Evolutionary conservation across 2,797 vertebrate species (phyloP).

Genomic region (Oreochromis grahami): DNA sequence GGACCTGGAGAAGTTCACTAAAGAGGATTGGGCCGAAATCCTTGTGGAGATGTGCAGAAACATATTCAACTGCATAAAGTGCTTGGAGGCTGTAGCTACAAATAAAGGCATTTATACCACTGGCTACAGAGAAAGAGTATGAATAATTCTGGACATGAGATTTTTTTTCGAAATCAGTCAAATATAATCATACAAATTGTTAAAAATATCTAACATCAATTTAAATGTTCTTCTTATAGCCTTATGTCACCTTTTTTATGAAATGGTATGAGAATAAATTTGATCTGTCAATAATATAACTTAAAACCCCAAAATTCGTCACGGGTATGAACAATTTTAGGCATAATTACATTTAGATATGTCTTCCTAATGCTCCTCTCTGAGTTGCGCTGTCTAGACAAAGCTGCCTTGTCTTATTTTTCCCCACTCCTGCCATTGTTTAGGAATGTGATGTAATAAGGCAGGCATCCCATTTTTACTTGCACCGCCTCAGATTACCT

Average conservation of each 20-base stretch:
- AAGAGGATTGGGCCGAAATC: background rate
- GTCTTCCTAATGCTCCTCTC: background rate
- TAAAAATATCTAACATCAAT: background rate
- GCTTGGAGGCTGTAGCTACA: background rate
- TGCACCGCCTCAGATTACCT: slow-evolving; percentile 72
- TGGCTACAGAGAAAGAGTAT: background rate
- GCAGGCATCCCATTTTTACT: background rate
- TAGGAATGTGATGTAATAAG: background rate
- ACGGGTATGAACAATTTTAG: background rate
- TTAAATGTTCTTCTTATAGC: background rate
- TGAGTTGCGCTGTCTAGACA: background rate
- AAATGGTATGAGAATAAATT: background rate
- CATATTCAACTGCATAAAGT: background rate
- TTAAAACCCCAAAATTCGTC: background rate
- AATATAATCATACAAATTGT: background rate
- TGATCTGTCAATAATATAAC: background rate
- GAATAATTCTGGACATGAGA: background rate
- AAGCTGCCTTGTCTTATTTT: background rate
- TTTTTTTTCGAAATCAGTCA: background rate
- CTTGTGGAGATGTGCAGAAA: background rate
- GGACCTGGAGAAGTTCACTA: background rate
- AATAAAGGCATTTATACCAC: background rate
- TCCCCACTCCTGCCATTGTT: background rate
- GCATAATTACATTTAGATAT: background rate
- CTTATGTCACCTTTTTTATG: background rate